Base-by-base conservation (phyloP, 1,140 invertebrate species). In the Aphis gossypii region DNA sequence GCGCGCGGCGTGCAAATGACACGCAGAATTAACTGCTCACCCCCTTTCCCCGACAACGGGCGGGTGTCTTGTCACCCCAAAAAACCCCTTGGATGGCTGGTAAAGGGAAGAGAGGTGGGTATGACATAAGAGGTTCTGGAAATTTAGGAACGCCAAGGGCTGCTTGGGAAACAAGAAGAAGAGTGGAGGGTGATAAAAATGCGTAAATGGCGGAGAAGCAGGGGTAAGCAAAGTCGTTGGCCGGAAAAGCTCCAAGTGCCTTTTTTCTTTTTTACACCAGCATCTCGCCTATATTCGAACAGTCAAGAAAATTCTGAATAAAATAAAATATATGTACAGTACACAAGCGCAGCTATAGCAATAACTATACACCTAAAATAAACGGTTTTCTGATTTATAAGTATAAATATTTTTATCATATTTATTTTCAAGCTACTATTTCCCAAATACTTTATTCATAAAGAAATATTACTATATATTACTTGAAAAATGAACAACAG, bases 11-110 rank as follows among this genome's bases (percentile, higher is more conserved):
- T 93, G 92, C 92, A 93, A 93, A 93, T 93, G 92, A 93, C 92
- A 93, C 92, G 92, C 92, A 84, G 82, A 93, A 93, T 93, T 93
- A 93, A 93, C 92, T 93, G 92, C 82, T 86, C 82, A n/a, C 92
- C 48, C 91, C n/a, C 91, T 38, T 92, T 38, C 46, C 44, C n/a
- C 35, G 7, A 51, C 46, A 35, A 46, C 68, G 8, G 76, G 91
- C 91, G 91, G 76, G 76, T 92, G 91, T 92, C 91, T 86, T 86
- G 92, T 93, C 92, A 93, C 92, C 92, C 92, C 92, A 84, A 93
- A 93, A 93, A 93, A 30, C 92, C 92, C 92, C 46, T 23, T 44
- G 48, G 41, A 48, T 20, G 48, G 82, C 5, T 21, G 14, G 25
- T 7, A 30, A 83, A 38, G 48, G 38, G 35, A 41, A 68, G 82